These are phyloP conservation scores for Alosa sapidissima DNA, from an alignment of 2,797 vertebrate species.

Conservation along the genomic window DNA sequence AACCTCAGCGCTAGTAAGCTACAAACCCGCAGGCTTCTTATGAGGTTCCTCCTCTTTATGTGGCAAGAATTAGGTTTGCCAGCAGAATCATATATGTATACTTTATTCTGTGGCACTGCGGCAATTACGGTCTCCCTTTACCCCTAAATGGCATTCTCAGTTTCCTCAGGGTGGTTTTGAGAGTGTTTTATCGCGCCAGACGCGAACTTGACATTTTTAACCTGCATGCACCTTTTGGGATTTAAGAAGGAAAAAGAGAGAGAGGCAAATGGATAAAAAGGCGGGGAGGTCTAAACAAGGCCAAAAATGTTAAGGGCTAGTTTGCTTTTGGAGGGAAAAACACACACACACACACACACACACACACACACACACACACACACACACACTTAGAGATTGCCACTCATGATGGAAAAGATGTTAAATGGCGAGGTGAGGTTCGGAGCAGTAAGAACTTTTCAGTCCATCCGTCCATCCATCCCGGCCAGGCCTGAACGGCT, in stretches of 20 bases:
- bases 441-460: conserved; percentile 44
- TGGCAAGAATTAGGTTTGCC: conserved; percentile 68
- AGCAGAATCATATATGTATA: conserved; percentile 61
- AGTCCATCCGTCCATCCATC: conserved; percentile 46
- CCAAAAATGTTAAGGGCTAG: conserved; percentile 9
- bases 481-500: conserved; percentile 50
- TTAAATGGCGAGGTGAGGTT: conserved; percentile 41
- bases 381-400: conserved; percentile 18
- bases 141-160: conserved; percentile 60
- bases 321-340: not conserved
- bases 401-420: conserved; percentile 46
- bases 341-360: not conserved
- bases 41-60: conserved; percentile 63
- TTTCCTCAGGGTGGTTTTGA: conserved; percentile 56
- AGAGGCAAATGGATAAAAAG: not conserved
- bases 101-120: conserved; percentile 63
- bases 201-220: not conserved
- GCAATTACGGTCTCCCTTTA: conserved; percentile 53
- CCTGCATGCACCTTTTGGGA: conserved; percentile 2
- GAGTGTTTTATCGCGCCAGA: conserved; percentile 5
- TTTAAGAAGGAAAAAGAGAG: not conserved
- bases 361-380: not conserved
- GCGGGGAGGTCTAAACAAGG: conserved; percentile 23
- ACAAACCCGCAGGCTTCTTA: conserved; percentile 61
- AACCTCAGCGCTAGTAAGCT: conserved; percentile 59